These are phyloP conservation scores for Furcifer pardalis DNA, from an alignment of 2,797 vertebrate genomes.

Conservation along the genomic window DNA sequence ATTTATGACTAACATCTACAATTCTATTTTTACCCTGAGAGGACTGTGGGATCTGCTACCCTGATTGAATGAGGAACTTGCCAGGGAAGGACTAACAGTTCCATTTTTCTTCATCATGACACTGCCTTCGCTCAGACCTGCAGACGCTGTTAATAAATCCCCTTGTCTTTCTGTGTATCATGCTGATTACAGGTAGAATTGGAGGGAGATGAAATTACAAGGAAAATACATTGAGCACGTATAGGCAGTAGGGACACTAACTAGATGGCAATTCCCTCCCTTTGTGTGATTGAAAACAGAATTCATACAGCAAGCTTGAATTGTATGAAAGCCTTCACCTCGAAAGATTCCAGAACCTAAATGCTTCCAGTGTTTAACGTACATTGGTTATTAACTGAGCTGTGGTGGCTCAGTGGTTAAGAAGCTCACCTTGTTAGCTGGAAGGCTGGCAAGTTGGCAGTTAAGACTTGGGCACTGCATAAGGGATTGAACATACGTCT, in stretches of 20 bases:
- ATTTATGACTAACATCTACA: not conserved
- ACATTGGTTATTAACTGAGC: not conserved
- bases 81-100: not conserved
- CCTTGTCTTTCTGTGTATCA: constrained; percentile 15
- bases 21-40: constrained; percentile 18
- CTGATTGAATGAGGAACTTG: constrained; percentile 27
- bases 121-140: not conserved
- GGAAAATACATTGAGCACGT: constrained; percentile 30
- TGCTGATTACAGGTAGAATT: constrained; percentile 12
- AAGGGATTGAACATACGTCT: no score
- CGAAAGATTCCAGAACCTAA: not conserved
- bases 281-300: constrained; percentile 24
- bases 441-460: no score
- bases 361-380: not conserved
- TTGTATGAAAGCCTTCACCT: not conserved
- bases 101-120: constrained; percentile 28
- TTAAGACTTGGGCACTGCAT: no score
- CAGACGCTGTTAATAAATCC: not conserved
- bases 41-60: constrained; percentile 16
- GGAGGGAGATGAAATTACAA: constrained; percentile 18
- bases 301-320: constrained; percentile 6
- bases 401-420: no score
- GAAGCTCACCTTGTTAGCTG: no score
- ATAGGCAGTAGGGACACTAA: constrained; percentile 8
- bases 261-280: not conserved